Conservation (phyloP, 2,113 vertebrate species). For the Seriola quinqueradiata region DNA sequence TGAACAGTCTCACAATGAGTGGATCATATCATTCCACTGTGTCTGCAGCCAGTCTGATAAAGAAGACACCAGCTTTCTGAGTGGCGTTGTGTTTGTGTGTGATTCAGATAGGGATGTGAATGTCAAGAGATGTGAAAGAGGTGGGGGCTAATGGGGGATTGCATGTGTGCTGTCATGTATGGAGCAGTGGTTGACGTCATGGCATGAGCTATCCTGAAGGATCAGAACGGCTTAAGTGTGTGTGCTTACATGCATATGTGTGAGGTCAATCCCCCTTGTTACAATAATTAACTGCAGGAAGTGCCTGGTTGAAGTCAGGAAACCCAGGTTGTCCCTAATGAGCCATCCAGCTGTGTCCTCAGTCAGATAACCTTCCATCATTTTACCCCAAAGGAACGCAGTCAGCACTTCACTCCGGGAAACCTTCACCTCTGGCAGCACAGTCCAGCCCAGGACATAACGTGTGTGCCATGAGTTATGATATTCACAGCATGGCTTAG, state of each 20-base stretch:
- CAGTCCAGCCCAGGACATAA: slow-evolving; percentile 8
- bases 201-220: slow-evolving; percentile 3
- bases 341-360: slow-evolving; percentile 75
- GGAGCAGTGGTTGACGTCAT: slow-evolving; percentile 5
- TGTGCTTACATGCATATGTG: slow-evolving; percentile 1
- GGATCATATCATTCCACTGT: slow-evolving; percentile 53
- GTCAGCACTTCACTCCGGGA: slow-evolving; percentile 71
- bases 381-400: slow-evolving; percentile 61
- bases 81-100: slow-evolving; percentile 18
- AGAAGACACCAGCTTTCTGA: slow-evolving; percentile 49
- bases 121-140: slow-evolving; percentile 18
- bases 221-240: slow-evolving; percentile 3
- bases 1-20: slow-evolving; percentile 46
- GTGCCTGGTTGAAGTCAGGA: slow-evolving; percentile 64
- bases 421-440: slow-evolving; percentile 56
- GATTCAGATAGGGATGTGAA: slow-evolving; percentile 53
- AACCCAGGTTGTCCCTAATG: slow-evolving; percentile 65
- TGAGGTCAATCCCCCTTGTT: slow-evolving; percentile 33
- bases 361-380: slow-evolving; percentile 52
- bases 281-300: slow-evolving; percentile 42
- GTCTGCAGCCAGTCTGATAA: slow-evolving; percentile 75
- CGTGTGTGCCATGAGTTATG: slow-evolving; percentile 13
- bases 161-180: slow-evolving; percentile 24
- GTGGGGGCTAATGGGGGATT: background rate
- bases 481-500: background rate